Evolutionary conservation across 2,888 invertebrate species (phyloP), one percentile per base, ranked within the genome.

Genomic region (Cephus nigrinus): DNA sequence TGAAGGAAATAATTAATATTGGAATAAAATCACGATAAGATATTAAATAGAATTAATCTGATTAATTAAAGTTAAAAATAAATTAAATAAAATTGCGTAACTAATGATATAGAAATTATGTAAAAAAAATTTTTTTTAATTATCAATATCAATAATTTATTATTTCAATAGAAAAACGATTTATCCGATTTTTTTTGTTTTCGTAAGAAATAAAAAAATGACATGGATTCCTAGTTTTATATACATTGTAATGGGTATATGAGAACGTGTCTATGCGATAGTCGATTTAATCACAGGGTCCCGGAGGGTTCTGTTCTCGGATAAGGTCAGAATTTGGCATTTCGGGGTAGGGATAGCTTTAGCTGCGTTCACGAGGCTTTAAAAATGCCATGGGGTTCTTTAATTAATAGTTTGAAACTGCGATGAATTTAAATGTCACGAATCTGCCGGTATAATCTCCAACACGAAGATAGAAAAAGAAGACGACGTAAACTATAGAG

Each of bases 241-340:
- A 23, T 40, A 40, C 4, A 5, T 55, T 55, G 40, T 23, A 33
- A 33, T 31, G 30, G 15, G 31, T 12, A 71, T 31, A 71, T 32
- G 31, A 71, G 12, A 31, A 32, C 23, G 71, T 32, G 71, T 12
- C 11, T 12, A 1, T 15, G 71, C 30, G 78, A 71, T 68, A 82
- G 77, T 81, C 83, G 79, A 87, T 88, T 87, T 87, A 86, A 88
- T 87, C 88, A 86, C 87, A 84, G 83, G 71, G 81, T 85, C 85
- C 87, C 86, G 81, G 81, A 85, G 87, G 87, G 81, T 78, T 78
- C 80, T 75, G 76, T 74, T 31, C 55, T 72, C 36, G 36, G 74
- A 75, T 80, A 88, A 88, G 88, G 87, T 88, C 87, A 84, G 69
- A 74, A 69, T 75, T 75, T 88, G 87, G 80, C 87, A 88, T 88